Conservation (phyloP, 2,797 vertebrate species). For the Gephyroberyx darwinii region DNA sequence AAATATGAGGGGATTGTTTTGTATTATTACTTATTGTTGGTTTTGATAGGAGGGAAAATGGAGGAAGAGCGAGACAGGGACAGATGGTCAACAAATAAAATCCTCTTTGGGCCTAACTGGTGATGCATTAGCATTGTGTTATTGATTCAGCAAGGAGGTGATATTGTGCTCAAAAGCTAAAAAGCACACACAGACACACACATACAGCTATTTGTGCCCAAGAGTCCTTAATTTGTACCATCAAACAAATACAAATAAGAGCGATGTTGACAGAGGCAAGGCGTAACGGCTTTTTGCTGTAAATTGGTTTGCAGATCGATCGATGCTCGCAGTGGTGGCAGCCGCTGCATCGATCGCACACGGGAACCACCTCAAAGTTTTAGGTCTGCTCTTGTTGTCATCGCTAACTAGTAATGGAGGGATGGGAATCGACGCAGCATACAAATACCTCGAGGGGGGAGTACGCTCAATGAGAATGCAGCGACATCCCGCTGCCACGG, state of each 20-base stretch:
- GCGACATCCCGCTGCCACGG: not conserved
- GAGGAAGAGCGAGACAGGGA: slow-evolving; percentile 2
- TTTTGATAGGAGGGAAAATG: not conserved
- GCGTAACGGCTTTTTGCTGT: slow-evolving; percentile 26
- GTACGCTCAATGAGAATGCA: not conserved
- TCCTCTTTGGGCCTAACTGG: not conserved
- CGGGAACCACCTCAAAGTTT: slow-evolving; percentile 18
- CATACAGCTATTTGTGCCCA: not conserved
- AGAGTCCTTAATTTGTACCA: slow-evolving; percentile 16
- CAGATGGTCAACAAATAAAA: slow-evolving; percentile 13
- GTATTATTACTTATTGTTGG: slow-evolving; percentile 1
- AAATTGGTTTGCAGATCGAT: slow-evolving; percentile 50
- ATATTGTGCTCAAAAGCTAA: slow-evolving; percentile 5
- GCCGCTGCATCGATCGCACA: slow-evolving; percentile 12
- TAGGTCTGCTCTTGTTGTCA: not conserved
- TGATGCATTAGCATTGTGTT: not conserved
- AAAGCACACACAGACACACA: not conserved
- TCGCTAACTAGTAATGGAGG: not conserved
- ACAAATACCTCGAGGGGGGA: not conserved
- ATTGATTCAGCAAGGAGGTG: slow-evolving; percentile 20
- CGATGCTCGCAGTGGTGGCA: not conserved
- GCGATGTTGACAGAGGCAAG: slow-evolving; percentile 34
- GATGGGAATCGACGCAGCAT: not conserved
- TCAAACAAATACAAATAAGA: slow-evolving; percentile 34
- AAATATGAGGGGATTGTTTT: not conserved